Conservation (phyloP, 2,888 invertebrate genomes). For the Orthonevra nobilis region DNA sequence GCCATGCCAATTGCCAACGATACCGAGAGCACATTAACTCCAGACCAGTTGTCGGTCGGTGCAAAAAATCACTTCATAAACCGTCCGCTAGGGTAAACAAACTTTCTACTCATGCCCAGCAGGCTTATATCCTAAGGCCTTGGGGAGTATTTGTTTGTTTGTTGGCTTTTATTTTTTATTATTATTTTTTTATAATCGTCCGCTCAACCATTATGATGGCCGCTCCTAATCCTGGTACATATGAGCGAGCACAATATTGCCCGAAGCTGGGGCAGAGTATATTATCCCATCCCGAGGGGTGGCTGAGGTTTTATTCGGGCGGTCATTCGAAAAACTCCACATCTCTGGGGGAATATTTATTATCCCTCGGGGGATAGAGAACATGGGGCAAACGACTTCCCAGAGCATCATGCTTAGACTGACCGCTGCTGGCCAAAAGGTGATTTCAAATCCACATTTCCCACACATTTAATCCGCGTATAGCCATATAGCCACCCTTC, state of each 20-base stretch:
- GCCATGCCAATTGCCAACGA: conserved; percentile 49
- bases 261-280: not conserved
- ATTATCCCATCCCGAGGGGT: not conserved
- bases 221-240: conserved; percentile 43
- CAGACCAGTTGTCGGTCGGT: conserved; percentile 29
- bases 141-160: too few relatives aligned
- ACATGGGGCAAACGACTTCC: conserved; percentile 17
- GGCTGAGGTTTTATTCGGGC: conserved; percentile 10
- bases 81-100: too few relatives aligned
- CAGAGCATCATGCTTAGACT: conserved; percentile 23
- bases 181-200: conserved; percentile 25
- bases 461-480: conserved; percentile 21
- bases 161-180: not conserved
- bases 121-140: conserved; percentile 32
- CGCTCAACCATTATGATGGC: conserved; percentile 23
- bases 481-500: not conserved
- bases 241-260: conserved; percentile 30
- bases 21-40: conserved; percentile 50
- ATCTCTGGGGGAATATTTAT: conserved; percentile 21
- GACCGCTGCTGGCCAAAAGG: conserved; percentile 28
- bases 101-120: not conserved
- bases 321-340: not conserved
- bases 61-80: conserved; percentile 44
- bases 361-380: not conserved
- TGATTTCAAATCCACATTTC: conserved; percentile 47